Conservation (phyloP, 2,113 vertebrate species). For the Delphinapterus leucas region DNA sequence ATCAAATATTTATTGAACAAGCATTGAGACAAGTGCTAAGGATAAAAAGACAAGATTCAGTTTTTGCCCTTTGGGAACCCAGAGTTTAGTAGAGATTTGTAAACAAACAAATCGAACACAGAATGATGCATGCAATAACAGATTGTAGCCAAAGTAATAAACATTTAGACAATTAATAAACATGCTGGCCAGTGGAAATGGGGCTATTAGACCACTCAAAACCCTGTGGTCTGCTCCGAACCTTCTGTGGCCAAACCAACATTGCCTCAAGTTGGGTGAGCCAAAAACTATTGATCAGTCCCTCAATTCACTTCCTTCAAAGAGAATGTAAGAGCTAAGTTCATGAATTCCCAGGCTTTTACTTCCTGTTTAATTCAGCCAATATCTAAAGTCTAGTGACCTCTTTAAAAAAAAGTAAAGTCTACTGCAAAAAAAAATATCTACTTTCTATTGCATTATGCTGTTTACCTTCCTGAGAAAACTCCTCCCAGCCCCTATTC, state of each 20-base stretch:
- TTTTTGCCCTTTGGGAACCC: not conserved
- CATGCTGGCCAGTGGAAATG: not conserved
- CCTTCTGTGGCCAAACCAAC: not conserved
- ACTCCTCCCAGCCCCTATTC: not conserved
- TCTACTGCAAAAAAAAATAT: not conserved
- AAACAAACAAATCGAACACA: not conserved
- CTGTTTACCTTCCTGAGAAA: not conserved
- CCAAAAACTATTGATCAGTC: not conserved
- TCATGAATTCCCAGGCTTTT: not conserved
- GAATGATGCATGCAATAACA: not conserved
- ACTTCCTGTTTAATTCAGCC: not conserved
- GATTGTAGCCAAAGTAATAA: slow-evolving; percentile 30
- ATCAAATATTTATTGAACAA: slow-evolving; percentile 26
- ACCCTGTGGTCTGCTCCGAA: not conserved
- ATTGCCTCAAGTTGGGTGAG: not conserved
- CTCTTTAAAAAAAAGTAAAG: not conserved
- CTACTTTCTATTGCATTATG: not conserved
- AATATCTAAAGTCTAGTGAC: not conserved
- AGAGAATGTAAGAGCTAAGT: not conserved
- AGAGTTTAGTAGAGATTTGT: not conserved
- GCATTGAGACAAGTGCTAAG: not conserved
- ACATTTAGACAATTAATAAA: slow-evolving; percentile 34
- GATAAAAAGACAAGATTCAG: slow-evolving; percentile 12
- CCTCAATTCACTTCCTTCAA: not conserved
- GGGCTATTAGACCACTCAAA: not conserved